Conservation (phyloP, 2,888 invertebrate species). For the Margaritifera margaritifera region DNA sequence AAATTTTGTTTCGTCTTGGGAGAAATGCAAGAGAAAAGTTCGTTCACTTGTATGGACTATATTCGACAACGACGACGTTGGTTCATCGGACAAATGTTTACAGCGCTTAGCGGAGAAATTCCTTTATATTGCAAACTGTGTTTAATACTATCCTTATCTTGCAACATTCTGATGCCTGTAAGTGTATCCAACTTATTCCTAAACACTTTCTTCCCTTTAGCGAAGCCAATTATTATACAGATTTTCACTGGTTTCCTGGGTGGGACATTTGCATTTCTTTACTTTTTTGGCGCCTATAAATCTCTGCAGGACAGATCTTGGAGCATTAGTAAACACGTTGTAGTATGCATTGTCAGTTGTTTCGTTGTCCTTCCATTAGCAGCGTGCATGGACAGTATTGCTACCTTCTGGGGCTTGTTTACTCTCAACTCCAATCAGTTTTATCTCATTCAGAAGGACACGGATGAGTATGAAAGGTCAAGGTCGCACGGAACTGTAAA, state of each 20-base stretch:
- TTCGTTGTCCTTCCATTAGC: conserved; percentile 9
- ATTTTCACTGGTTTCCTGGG: conserved; percentile 25
- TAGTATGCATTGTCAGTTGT: conserved; percentile 15
- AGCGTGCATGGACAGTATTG: conserved; percentile 14
- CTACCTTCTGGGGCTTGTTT: conserved; percentile 18
- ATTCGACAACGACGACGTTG: conserved; percentile 33
- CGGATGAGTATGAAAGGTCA: not conserved
- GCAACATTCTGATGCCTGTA: conserved; percentile 26
- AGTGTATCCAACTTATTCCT: conserved; percentile 25
- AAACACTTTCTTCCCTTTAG: conserved; percentile 16
- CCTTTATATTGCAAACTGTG: conserved; percentile 23
- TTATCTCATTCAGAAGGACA: conserved; percentile 23
- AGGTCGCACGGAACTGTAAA: too few species aligned
- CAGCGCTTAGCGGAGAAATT: conserved; percentile 17
- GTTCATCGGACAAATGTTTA: conserved; percentile 29
- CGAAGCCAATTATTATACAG: conserved; percentile 15
- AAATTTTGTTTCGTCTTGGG: conserved; percentile 31
- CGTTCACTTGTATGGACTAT: conserved; percentile 32
- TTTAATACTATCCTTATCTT: conserved; percentile 14
- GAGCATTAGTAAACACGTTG: conserved; percentile 11
- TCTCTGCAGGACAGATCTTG: conserved; percentile 21
- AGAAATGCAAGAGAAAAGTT: conserved; percentile 36
- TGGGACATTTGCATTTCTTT: conserved; percentile 30
- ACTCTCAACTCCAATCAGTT: conserved; percentile 16
- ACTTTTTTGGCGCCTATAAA: conserved; percentile 25